Conservation (phyloP, 2,113 vertebrate genomes). For the Leptocoma aspasia region DNA sequence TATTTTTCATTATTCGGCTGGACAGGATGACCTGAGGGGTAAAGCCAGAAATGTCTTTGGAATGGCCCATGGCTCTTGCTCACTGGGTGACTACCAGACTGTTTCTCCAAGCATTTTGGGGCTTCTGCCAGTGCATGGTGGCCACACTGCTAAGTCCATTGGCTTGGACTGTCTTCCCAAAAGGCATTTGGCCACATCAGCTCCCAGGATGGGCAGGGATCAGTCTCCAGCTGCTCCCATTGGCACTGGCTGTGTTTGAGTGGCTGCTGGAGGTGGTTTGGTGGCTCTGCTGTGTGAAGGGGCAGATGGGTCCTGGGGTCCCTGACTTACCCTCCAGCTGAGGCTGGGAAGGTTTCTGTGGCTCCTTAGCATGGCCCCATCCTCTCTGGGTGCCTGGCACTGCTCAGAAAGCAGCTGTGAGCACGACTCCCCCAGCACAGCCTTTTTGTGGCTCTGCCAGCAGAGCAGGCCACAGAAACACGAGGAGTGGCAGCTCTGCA, state of each 20-base stretch:
- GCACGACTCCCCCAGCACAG: accelerated
- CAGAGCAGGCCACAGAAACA: background rate
- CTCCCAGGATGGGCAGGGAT: background rate
- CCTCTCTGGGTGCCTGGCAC: background rate
- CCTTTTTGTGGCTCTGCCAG: background rate
- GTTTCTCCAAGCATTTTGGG: background rate
- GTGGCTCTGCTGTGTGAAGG: background rate
- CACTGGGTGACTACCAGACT: background rate
- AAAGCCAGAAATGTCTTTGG: background rate
- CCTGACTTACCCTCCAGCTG: background rate
- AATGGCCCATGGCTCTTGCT: background rate
- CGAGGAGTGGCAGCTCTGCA: background rate
- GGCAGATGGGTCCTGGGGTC: no score
- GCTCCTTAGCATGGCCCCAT: background rate
- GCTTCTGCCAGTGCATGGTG: background rate
- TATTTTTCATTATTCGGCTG: background rate
- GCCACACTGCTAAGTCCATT: background rate
- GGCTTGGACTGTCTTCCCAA: background rate
- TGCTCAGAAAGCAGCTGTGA: accelerated
- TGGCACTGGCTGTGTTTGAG: background rate
- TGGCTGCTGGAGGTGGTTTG: background rate
- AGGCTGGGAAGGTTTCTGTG: background rate
- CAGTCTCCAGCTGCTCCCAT: background rate
- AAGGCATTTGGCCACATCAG: background rate
- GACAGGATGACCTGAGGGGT: background rate